These are phyloP conservation scores for Branchellion lobata DNA, from an alignment of 2,888 invertebrate genomes.

Conservation along the genomic window DNA sequence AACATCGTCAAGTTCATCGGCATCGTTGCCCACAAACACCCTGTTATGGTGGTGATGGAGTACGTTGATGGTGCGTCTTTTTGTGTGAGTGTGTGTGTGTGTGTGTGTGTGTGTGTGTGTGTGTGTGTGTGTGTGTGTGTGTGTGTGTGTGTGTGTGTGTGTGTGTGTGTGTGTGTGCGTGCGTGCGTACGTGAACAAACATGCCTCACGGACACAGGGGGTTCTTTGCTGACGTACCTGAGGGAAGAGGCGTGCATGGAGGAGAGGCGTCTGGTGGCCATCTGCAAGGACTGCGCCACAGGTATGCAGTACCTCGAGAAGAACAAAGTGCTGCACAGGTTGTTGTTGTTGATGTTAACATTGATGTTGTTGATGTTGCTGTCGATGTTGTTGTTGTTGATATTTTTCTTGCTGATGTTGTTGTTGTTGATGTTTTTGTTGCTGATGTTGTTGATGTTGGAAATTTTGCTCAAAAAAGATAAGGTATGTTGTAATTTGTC, in stretches of 20 bases:
- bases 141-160: slow-evolving; percentile 18
- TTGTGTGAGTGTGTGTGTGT: slow-evolving; percentile 22
- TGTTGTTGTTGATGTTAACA: not conserved
- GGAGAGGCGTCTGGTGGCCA: slow-evolving; percentile 65
- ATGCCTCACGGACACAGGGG: slow-evolving; percentile 67
- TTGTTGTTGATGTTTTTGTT: no score
- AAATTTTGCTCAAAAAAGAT: not conserved
- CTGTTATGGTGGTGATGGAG: slow-evolving; percentile 99
- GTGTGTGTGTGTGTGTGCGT: slow-evolving; percentile 1
- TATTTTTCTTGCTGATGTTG: no score
- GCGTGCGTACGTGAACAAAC: not conserved
- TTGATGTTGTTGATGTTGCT: not conserved
- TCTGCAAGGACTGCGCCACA: slow-evolving; percentile 90
- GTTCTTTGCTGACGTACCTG: slow-evolving; percentile 83
- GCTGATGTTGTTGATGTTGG: not conserved
- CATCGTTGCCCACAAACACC: slow-evolving; percentile 94
- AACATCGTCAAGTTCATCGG: slow-evolving; percentile 94
- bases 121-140: slow-evolving; percentile 23
- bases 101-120: slow-evolving; percentile 20
- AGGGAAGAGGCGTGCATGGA: slow-evolving; percentile 70
- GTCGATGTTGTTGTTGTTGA: not conserved
- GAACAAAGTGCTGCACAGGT: slow-evolving; percentile 86
- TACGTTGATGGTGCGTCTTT: slow-evolving; percentile 73
- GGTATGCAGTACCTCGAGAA: slow-evolving; percentile 94
- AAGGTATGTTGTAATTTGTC: not conserved